phyloP scores from a whole-genome alignment of 2,888 invertebrate species.

The Campoplex capitator region DNA sequence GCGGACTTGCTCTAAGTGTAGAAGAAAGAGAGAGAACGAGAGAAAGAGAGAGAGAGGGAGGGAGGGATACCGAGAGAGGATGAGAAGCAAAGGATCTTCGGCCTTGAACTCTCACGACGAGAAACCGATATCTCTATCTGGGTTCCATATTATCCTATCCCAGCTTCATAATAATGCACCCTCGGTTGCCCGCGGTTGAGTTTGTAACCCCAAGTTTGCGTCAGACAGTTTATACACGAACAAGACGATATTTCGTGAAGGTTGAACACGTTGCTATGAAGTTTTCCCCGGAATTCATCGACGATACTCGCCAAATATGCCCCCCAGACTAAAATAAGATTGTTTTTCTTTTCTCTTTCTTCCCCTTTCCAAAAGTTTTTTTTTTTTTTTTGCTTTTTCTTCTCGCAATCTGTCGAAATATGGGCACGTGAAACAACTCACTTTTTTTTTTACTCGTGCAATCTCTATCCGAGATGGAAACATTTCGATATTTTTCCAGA shows the following conservation, averaged over 20 bases:
- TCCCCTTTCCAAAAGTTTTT: constrained; percentile 16
- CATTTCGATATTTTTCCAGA: not conserved
- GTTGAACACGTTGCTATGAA: constrained; percentile 10
- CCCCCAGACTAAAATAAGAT: constrained; percentile 35
- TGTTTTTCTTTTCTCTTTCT: constrained; percentile 51
- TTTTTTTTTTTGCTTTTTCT: constrained; percentile 22
- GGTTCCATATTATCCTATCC: constrained; percentile 35
- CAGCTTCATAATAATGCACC: constrained; percentile 45
- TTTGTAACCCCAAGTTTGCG: constrained; percentile 28
- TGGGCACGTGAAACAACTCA: not conserved
- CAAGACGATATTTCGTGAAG: constrained; percentile 17
- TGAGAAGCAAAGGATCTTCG: constrained; percentile 9
- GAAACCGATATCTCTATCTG: constrained; percentile 31
- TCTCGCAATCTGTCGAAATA: constrained; percentile 6
- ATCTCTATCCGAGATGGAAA: not conserved
- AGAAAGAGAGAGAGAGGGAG: not conserved
- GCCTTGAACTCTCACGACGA: constrained; percentile 49
- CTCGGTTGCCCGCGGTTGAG: constrained; percentile 17
- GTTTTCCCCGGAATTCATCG: constrained; percentile 18
- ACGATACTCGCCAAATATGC: constrained; percentile 29
- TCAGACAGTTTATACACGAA: constrained; percentile 4
- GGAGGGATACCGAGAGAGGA: not conserved
- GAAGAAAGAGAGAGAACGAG: not conserved
- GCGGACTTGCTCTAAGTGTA: constrained; percentile 6
- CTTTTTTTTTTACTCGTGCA: not conserved